Evolutionary conservation across 2,113 vertebrate genomes (phyloP).

Genomic region (Tonatia bakeri): DNA sequence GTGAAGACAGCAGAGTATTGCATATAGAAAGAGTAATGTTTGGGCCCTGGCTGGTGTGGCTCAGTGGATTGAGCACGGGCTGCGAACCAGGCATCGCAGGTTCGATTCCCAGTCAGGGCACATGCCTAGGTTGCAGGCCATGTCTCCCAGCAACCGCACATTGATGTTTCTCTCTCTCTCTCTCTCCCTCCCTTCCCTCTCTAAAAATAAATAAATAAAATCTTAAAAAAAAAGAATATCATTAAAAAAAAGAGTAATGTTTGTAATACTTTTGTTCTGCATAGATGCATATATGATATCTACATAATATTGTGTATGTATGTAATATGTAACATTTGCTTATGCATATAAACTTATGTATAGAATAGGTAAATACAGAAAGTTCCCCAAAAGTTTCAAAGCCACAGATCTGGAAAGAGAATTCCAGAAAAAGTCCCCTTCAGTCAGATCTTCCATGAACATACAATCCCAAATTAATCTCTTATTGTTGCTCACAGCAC

Average conservation of each 20-base stretch:
- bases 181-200: too few relatives aligned
- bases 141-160: too few relatives aligned
- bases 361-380: neutral
- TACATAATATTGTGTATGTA: neutral
- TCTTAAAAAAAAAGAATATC: too few relatives aligned
- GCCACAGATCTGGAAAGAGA: neutral
- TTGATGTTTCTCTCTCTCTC: too few relatives aligned
- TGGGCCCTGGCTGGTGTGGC: too few relatives aligned
- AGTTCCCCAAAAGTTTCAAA: constrained; percentile 7
- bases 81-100: too few relatives aligned
- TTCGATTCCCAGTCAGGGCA: too few relatives aligned
- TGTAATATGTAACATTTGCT: neutral
- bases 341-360: neutral
- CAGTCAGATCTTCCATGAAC: neutral
- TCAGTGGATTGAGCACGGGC: too few relatives aligned
- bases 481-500: neutral
- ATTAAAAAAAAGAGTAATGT: neutral
- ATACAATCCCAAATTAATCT: neutral
- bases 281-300: neutral
- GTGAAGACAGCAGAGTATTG: neutral
- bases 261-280: neutral
- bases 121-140: too few relatives aligned
- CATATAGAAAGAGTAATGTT: neutral
- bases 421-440: neutral
- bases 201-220: too few relatives aligned